Evolutionary conservation across 2,797 vertebrate species (phyloP).

Genomic region (Tangara arthus): DNA sequence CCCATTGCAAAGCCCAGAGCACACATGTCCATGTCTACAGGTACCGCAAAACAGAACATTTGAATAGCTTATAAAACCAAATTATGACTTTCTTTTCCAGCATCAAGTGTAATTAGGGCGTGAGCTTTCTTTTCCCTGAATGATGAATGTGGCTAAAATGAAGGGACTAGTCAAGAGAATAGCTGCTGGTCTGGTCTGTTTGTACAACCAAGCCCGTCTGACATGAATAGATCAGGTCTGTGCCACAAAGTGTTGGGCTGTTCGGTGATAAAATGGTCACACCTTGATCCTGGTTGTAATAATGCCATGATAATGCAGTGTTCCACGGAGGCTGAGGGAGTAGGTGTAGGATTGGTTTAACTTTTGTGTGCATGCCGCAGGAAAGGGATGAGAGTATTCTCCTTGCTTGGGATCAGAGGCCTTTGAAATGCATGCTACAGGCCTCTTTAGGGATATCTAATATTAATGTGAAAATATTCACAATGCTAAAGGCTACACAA

Average conservation of each 20-base stretch:
- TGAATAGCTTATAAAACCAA: neutral
- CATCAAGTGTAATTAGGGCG: neutral
- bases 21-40: neutral
- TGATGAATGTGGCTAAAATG: neutral
- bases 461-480: conserved; percentile 29
- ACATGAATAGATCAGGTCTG: neutral
- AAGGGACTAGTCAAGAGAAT: neutral
- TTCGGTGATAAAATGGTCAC: neutral
- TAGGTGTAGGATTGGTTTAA: neutral
- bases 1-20: neutral
- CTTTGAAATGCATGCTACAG: neutral
- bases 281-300: neutral
- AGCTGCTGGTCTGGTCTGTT: neutral
- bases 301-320: neutral
- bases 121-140: neutral
- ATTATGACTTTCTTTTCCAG: neutral
- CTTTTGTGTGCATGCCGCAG: neutral
- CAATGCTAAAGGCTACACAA: neutral
- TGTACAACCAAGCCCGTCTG: neutral
- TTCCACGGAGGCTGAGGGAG: neutral
- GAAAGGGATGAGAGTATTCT: neutral
- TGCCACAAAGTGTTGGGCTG: neutral
- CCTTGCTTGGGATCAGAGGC: neutral
- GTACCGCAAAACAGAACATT: neutral
- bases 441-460: neutral